phyloP scores from a whole-genome alignment of 1,140 invertebrate species.

The Trichogramma pretiosum region DNA sequence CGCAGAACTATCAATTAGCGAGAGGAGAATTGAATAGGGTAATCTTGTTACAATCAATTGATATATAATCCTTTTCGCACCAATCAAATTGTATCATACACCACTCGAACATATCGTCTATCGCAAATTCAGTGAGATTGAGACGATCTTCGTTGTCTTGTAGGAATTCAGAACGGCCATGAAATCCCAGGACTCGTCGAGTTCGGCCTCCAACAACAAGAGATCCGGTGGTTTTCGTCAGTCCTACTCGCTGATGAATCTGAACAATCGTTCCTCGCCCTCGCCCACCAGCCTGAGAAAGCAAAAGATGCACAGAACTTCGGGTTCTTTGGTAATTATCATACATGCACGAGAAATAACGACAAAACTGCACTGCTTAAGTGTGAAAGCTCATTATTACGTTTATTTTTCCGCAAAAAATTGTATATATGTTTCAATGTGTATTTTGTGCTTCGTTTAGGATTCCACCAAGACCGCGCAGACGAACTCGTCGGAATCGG shows the following conservation, averaged over 20 bases:
- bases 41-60: constrained; percentile 20
- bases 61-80: too few relatives aligned
- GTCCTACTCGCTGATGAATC: constrained; percentile 47
- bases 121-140: too few relatives aligned
- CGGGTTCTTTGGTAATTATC: constrained; percentile 25
- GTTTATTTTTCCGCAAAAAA: constrained; percentile 19
- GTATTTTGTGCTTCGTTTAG: too few relatives aligned
- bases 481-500: constrained; percentile 36
- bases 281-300: constrained; percentile 24
- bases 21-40: constrained; percentile 41
- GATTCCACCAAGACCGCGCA: constrained; percentile 29
- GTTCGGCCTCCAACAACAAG: too few relatives aligned
- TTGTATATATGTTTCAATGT: too few relatives aligned
- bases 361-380: too few relatives aligned
- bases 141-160: too few relatives aligned
- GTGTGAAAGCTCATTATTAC: too few relatives aligned
- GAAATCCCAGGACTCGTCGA: constrained; percentile 44
- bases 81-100: too few relatives aligned
- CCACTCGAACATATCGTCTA: too few relatives aligned
- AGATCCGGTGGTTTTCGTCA: constrained; percentile 43
- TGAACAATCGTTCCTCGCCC: constrained; percentile 38
- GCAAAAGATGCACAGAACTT: constrained; percentile 22
- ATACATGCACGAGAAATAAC: too few relatives aligned
- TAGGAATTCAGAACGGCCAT: constrained; percentile 56
- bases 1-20: constrained; percentile 48